These are phyloP conservation scores for Lasioglossum vierecki DNA, from an alignment of 2,888 invertebrate species.

Conservation along the genomic window DNA sequence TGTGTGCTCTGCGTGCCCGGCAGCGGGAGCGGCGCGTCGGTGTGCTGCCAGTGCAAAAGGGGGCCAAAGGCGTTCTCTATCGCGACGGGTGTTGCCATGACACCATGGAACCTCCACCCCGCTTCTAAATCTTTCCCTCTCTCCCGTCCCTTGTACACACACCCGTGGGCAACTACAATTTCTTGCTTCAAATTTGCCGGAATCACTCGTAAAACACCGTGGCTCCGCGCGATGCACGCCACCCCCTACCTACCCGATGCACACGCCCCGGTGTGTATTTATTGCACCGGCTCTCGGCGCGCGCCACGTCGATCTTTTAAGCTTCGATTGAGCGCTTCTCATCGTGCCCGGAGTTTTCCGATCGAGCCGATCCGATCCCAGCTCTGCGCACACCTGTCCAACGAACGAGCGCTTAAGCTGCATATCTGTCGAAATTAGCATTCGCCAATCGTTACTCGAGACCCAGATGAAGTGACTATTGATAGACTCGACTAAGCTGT, in stretches of 20 bases:
- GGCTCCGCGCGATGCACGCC: slow-evolving; percentile 8
- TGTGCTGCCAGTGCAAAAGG: slow-evolving; percentile 64
- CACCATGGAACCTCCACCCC: slow-evolving; percentile 80
- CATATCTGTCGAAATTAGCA: neutral
- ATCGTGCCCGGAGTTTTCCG: neutral
- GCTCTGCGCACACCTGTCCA: neutral
- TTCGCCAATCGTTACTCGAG: neutral
- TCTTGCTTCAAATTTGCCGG: slow-evolving; percentile 60
- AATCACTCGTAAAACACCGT: slow-evolving; percentile 57
- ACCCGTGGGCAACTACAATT: slow-evolving; percentile 57
- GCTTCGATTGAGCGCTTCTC: slow-evolving; percentile 25
- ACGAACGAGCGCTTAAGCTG: neutral
- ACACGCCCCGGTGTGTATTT: slow-evolving; percentile 16
- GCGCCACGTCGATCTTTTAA: slow-evolving; percentile 2
- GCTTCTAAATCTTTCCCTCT: slow-evolving; percentile 73
- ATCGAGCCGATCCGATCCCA: neutral
- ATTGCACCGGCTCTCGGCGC: slow-evolving; percentile 20
- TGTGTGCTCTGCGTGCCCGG: neutral
- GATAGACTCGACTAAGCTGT: no score
- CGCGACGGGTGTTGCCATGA: slow-evolving; percentile 82
- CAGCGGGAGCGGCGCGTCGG: slow-evolving; percentile 16
- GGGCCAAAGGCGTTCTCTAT: slow-evolving; percentile 74
- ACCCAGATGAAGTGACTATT: no score
- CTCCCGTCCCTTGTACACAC: slow-evolving; percentile 50
- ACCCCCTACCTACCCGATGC: neutral